Base-by-base conservation (phyloP, 2,797 vertebrate species). In the Gastrophryne carolinensis region DNA sequence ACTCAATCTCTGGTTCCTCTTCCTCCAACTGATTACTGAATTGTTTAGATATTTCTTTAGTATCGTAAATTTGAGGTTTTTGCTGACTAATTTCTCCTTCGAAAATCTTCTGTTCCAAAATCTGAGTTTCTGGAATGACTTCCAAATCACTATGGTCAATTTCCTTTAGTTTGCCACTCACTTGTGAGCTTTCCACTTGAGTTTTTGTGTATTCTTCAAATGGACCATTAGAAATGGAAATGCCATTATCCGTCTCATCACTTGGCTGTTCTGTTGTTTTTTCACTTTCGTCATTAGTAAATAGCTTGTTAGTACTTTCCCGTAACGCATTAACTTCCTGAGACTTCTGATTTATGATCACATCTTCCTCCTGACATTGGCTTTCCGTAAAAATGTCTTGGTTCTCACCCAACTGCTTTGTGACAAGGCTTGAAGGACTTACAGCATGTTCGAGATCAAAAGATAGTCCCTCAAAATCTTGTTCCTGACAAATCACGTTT, bases 271-370 rank as follows among this genome's bases (percentile, higher is more conserved):
- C n/a, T n/a, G n/a, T n/a, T n/a, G n/a, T n/a, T n/a, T n/a, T n/a
- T n/a, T n/a, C n/a, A n/a, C n/a, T n/a, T 3, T 47, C 26, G 7
- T 65, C 72, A 32, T 78, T 67, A 24, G 34, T 34, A 19, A 27
- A 19, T 4, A 53, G 17, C 32, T 27, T 30, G 21, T 24, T 26
- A 37, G 1, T 39, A 17, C 23, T 35, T 23, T 37, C 13, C 32
- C 19, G 53, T 39, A 11, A 7, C 9, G 23, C 23, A 27, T 32
- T 54, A 53, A 39, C 3, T 13, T 24, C 30, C 4, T 50, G 41
- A 37, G 52, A 13, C 29, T 49, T 35, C 41, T 41, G 35, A n/a
- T 0, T 53, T 0, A 2, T 32, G 35, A 2, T 1, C 54, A 12
- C 23, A 30, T 35, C 52, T 56, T 65, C 19, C 4, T 57, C 26